Conservation (phyloP, 1,140 invertebrate species). For the Helicoverpa armigera region DNA sequence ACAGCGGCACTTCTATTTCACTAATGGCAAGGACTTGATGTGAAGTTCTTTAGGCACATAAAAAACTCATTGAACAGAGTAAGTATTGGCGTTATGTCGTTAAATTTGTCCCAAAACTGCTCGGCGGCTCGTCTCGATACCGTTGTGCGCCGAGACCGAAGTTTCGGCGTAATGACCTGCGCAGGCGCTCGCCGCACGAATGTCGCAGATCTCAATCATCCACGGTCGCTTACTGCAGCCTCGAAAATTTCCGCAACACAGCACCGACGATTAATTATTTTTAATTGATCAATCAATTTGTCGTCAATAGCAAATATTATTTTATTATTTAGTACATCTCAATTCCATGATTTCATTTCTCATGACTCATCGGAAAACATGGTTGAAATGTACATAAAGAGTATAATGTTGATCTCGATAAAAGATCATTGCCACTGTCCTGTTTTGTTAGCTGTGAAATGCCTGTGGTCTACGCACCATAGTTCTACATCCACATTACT, state of each 20-base stretch:
- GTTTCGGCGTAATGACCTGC: conserved; percentile 79
- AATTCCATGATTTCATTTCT: neutral
- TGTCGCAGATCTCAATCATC: conserved; percentile 70
- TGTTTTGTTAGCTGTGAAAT: neutral
- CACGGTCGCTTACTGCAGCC: conserved; percentile 59
- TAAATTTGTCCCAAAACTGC: conserved; percentile 50
- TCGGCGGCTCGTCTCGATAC: conserved; percentile 40
- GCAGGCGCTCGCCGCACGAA: conserved; percentile 62
- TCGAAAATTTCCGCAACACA: conserved; percentile 51
- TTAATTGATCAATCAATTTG: conserved; percentile 45
- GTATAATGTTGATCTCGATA: conserved; percentile 27
- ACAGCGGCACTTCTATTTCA: neutral
- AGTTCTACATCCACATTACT: conserved; percentile 34
- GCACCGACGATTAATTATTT: conserved; percentile 44
- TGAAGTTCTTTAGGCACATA: neutral
- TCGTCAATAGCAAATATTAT: neutral
- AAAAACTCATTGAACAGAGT: conserved; percentile 3
- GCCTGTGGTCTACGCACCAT: conserved; percentile 14
- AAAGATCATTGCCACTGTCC: conserved; percentile 14
- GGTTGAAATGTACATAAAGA: conserved; percentile 6
- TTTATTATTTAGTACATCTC: neutral
- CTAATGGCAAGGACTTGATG: conserved; percentile 7
- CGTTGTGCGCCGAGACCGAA: conserved; percentile 48
- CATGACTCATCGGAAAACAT: neutral
- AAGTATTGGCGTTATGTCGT: conserved; percentile 16